Base-by-base conservation (phyloP, 2,888 invertebrate genomes). In the Mystacides longicornis region DNA sequence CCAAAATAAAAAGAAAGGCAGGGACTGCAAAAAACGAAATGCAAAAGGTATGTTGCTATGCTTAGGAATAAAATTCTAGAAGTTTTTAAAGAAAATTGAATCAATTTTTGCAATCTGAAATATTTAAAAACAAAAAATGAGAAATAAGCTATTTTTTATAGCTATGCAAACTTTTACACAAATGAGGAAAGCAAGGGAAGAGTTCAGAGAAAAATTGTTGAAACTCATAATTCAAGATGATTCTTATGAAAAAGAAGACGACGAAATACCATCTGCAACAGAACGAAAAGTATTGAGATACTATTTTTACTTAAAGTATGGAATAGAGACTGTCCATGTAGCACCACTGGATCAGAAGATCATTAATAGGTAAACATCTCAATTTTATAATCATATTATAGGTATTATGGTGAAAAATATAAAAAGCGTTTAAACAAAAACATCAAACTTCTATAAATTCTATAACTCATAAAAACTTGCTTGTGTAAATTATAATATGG, bases 231-330 rank as follows among this genome's bases (percentile, higher is more conserved):
- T 85, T 49, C 78, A 80, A 62, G 75, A 79, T 16, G 74, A 75
- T 55, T 72, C 76, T 22, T 71, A 75, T 11, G 72, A 69, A 7
- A 75, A 68, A n/a, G 72, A 69, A 14, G 68, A 66, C 2, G 68
- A 73, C 14, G 68, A 73, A 37, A 77, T 82, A 63, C 83, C 83
- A 11, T 78, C 81, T 23, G 75, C 78, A 1, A 79, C 81, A 46
- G 87, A 89, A 65, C 81, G 81, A 63, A 83, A 88, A 67, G 71
- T 86, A 64, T 69, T 88, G 51, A 80, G 92, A 60, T 95, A 95
- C 71, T 91, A 93, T 69, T 93, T 92, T 69, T 96, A 93, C 66
- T 83, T 95, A 49, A 85, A 87, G 65, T 87, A 93, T 69, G 95
- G 94, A 0, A 87, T 95, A 46, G 93, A 93, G 67, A 93, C 93